These are phyloP conservation scores for Amazona ochrocephala DNA, from an alignment of 2,797 vertebrate species.

Conservation along the genomic window DNA sequence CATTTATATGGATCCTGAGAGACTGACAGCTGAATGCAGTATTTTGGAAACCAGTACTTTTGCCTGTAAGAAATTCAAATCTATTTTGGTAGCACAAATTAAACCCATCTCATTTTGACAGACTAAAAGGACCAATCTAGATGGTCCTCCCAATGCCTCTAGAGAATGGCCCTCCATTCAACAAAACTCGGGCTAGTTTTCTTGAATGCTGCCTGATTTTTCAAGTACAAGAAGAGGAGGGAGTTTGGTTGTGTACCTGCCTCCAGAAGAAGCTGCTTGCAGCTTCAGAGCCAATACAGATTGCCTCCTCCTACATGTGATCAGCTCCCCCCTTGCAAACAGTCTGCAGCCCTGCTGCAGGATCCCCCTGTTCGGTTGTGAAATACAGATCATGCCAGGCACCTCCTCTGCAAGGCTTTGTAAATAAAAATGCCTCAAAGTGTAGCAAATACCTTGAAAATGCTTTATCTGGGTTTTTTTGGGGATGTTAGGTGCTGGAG, in stretches of 20 bases:
- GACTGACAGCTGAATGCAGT: neutral
- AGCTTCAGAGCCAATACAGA: neutral
- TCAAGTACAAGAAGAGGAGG: neutral
- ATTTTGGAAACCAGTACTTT: neutral
- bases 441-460: neutral
- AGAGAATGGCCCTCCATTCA: neutral
- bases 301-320: neutral
- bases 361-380: neutral
- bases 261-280: neutral
- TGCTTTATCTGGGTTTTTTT: neutral
- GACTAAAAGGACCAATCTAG: neutral
- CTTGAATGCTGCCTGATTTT: neutral
- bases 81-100: neutral
- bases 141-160: neutral
- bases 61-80: neutral
- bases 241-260: neutral
- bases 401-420: neutral
- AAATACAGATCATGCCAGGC: neutral
- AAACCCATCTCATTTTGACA: neutral
- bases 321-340: neutral
- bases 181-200: neutral
- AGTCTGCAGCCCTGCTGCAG: neutral
- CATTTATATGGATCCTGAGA: neutral
- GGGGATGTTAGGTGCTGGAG: neutral
- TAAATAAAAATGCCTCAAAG: accelerated